Percentiles rank a stretch among this genome's conserved stretches.
phyloP scores from a whole-genome alignment of 2,888 invertebrate genomes.

The Clanis bilineata region DNA sequence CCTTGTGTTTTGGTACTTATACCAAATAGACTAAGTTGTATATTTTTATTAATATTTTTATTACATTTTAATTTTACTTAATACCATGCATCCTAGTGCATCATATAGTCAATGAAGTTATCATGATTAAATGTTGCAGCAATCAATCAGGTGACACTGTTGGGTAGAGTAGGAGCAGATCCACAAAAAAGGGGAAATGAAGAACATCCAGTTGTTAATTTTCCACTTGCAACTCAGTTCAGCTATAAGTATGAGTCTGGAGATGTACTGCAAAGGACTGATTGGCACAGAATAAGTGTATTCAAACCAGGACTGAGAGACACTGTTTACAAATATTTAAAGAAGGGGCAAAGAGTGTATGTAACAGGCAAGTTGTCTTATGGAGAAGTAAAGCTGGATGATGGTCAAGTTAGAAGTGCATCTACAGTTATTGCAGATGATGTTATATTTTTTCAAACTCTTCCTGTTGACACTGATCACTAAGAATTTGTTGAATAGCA shows the following conservation, averaged over 20 bases:
- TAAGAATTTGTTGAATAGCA: not conserved
- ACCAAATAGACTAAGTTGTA: no score
- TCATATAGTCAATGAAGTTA: not conserved
- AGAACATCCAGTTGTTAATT: conserved; percentile 92
- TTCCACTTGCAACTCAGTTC: conserved; percentile 94
- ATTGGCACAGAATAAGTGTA: conserved; percentile 95
- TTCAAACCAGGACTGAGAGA: conserved; percentile 93
- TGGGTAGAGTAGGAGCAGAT: conserved; percentile 94
- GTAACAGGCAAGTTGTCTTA: conserved; percentile 92
- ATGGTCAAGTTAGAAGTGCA: conserved; percentile 86
- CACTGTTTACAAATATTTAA: conserved; percentile 88
- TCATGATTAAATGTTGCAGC: conserved; percentile 57
- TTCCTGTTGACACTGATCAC: conserved; percentile 12
- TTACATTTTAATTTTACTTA: not conserved
- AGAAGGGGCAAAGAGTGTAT: conserved; percentile 93
- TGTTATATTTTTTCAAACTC: conserved; percentile 88
- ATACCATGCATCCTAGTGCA: not conserved
- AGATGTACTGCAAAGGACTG: conserved; percentile 91
- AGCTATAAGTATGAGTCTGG: conserved; percentile 92
- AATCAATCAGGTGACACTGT: conserved; percentile 90
- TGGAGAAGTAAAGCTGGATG: conserved; percentile 91
- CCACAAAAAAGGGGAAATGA: conserved; percentile 92
- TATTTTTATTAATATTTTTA: not conserved
- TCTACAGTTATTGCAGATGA: conserved; percentile 94
- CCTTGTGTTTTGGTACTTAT: no score